Evolutionary conservation across 2,113 vertebrate species (phyloP), one percentile per base, ranked within the genome.

Genomic region (Apistogramma diplotaenia): DNA sequence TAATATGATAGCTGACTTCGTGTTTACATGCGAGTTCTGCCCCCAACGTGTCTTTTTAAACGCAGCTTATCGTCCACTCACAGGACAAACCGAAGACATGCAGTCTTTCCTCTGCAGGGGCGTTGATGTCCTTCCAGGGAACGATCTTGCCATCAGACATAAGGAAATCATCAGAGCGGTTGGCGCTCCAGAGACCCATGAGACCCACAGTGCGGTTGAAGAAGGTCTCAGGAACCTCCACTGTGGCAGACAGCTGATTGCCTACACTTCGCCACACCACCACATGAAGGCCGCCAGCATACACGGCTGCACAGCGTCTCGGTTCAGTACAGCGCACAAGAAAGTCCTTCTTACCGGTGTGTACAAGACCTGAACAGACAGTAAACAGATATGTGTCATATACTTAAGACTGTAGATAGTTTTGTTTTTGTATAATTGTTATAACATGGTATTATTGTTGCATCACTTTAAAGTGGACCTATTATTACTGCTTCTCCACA

Each of bases 141-240:
- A 95, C 67, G 55, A 89, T 57, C 46, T 77, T 89, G 19, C 95
- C 93, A 53, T 96, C 92, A 2, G 96, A 96, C 82, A 93, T 94
- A 54, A 95, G 93, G 87, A 96, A 96, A 60, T 96, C 95, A 6
- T 96, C 93, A 0, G 87, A 81, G 49, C 87, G 89, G 86, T 79
- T 94, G 73, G 93, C 29, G 86, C 90, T 96, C 96, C 96, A 96
- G 33, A 93, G 90, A 21, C 96, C 96, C 91, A 96, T 87, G 11
- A 96, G 93, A 16, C 96, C 96, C 74, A 96, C 88, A 0, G 96
- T 96, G 65, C 93, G 95, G 58, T 93, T 94, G 87, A 91, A 95
- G 86, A 95, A 96, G 13, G 54, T 71, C 89, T 96, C 95, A 3
- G 96, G 95, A 23, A 96, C 87, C 73, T 94, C 93, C 80, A 96